Conservation (phyloP, 2,113 vertebrate genomes). For the Tragelaphus scriptus region DNA sequence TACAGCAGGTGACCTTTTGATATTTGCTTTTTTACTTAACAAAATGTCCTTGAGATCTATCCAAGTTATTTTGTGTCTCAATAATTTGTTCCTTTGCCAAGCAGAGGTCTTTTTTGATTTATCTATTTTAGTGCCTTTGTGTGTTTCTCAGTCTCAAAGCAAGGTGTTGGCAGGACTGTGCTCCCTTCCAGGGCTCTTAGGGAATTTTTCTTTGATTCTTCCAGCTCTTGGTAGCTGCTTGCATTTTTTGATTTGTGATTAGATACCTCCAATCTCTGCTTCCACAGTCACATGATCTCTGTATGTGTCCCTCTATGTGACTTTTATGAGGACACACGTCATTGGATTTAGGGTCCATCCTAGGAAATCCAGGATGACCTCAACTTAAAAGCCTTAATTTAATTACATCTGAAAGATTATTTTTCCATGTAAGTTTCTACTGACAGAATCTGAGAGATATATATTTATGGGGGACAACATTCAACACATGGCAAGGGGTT, state of each 20-base stretch:
- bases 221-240: neutral
- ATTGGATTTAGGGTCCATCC: neutral
- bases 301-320: neutral
- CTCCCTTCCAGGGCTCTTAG: neutral
- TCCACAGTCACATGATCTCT: neutral
- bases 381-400: neutral
- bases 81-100: neutral
- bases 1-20: neutral
- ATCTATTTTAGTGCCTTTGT: neutral
- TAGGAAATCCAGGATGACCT: neutral
- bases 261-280: neutral
- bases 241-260: neutral
- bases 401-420: neutral
- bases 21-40: neutral
- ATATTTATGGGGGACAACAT: neutral
- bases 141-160: neutral
- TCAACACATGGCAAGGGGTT: neutral
- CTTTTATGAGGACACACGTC: neutral
- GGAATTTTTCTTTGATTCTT: neutral
- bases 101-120: neutral
- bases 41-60: neutral
- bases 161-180: neutral
- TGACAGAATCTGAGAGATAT: neutral
- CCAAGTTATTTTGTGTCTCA: neutral
- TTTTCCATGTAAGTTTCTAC: neutral